Percentiles rank a stretch among this genome's conserved stretches.
Evolutionary conservation across 2,113 vertebrate genomes (phyloP).

Genomic region (Sinosuthora webbiana): DNA sequence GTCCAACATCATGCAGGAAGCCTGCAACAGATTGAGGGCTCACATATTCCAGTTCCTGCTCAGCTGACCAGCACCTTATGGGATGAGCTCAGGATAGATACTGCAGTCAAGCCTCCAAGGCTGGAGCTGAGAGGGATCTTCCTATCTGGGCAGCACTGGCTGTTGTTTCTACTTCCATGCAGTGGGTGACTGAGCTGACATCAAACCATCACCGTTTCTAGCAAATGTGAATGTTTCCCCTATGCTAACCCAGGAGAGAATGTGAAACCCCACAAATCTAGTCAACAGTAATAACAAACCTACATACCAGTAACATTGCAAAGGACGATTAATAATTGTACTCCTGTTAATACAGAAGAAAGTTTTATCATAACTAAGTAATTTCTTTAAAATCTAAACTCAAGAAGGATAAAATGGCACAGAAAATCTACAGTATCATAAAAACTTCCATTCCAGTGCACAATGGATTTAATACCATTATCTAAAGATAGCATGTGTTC

Average conservation of each 20-base stretch:
- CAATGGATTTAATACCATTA: conserved; percentile 21
- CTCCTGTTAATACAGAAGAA: neutral
- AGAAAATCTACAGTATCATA: neutral
- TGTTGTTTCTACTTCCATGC: neutral
- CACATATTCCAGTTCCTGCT: neutral
- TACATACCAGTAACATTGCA: neutral
- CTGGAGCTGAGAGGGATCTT: neutral
- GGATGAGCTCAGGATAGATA: neutral
- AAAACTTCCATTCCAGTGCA: conserved; percentile 1
- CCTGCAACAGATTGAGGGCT: neutral
- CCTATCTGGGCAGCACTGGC: neutral
- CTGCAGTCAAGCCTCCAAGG: rapidly evolving
- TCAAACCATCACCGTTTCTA: neutral
- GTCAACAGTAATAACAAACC: neutral
- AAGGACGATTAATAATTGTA: neutral
- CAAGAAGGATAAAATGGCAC: conserved; percentile 3
- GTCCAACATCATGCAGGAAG: neutral
- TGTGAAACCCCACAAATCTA: neutral
- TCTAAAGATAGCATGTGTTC: conserved; percentile 8
- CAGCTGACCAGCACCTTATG: neutral
- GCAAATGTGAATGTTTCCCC: neutral
- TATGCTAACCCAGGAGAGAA: neutral
- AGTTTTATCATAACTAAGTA: neutral
- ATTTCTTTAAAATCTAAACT: neutral
- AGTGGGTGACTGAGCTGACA: neutral